Evolutionary conservation across 1,140 invertebrate species (phyloP).

Genomic region (Drosophila persimilis): DNA sequence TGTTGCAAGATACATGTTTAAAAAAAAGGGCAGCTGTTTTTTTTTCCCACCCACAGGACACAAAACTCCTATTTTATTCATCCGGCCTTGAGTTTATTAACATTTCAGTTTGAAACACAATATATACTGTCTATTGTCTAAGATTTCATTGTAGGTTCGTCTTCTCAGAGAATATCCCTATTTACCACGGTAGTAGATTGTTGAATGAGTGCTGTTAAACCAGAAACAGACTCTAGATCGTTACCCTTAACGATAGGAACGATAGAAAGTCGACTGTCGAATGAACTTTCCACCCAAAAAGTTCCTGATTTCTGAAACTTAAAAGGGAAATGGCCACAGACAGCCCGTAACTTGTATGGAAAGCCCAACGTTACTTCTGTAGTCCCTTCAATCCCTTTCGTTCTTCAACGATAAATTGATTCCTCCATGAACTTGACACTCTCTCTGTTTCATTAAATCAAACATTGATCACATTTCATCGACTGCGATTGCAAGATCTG

Average conservation of each 20-base stretch:
- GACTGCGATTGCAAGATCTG: too few relatives aligned
- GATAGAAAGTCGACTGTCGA: slow-evolving; percentile 93
- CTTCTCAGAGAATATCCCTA: slow-evolving; percentile 88
- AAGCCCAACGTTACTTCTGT: slow-evolving; percentile 96
- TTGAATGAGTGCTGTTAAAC: slow-evolving; percentile 99
- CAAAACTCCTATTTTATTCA: too few relatives aligned
- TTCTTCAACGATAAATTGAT: too few relatives aligned
- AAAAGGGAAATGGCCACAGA: slow-evolving; percentile 99
- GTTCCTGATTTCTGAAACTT: slow-evolving; percentile 99
- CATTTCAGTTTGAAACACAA: slow-evolving; percentile 66
- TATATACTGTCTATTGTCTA: slow-evolving; percentile 53
- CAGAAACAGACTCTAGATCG: slow-evolving; percentile 98
- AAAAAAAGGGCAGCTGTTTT: too few relatives aligned
- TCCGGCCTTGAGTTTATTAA: slow-evolving; percentile 65
- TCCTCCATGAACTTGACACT: too few relatives aligned
- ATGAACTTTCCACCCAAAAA: slow-evolving; percentile 99
- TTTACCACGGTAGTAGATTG: slow-evolving; percentile 99
- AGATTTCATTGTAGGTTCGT: slow-evolving; percentile 90
- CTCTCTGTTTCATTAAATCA: too few relatives aligned
- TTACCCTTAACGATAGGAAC: slow-evolving; percentile 99
- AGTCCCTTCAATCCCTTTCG: background rate
- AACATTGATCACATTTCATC: too few relatives aligned
- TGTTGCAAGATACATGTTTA: too few relatives aligned
- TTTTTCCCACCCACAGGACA: too few relatives aligned
- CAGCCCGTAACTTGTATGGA: slow-evolving; percentile 99